A percentile compares a stretch with the other conserved stretches of the same genome.
Conservation (phyloP, 2,113 vertebrate genomes). For the Oreotrochilus melanogaster region DNA sequence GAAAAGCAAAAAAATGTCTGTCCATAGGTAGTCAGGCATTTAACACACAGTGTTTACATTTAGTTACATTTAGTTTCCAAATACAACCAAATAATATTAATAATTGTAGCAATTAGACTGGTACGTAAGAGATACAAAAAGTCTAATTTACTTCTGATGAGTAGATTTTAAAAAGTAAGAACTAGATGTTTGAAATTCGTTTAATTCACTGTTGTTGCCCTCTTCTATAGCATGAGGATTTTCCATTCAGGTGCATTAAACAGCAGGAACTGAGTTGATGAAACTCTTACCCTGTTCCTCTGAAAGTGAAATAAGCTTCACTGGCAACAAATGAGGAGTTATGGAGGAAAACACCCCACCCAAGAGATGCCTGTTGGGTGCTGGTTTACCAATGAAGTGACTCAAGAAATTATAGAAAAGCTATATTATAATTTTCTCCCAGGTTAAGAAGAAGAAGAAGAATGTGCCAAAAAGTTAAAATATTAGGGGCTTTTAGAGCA, state of each 20-base stretch:
- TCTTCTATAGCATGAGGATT: neutral
- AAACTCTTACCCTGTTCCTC: neutral
- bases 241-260: neutral
- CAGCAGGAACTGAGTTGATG: neutral
- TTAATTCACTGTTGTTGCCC: neutral
- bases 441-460: neutral
- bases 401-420: neutral
- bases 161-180: neutral
- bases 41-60: accelerated
- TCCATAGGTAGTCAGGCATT: neutral
- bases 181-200: neutral
- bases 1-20: neutral
- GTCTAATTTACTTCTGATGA: neutral
- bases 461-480: neutral
- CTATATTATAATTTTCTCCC: neutral
- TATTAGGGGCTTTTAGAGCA: neutral
- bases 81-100: neutral
- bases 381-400: neutral
- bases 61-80: neutral
- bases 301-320: neutral
- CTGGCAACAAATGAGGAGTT: neutral
- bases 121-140: neutral
- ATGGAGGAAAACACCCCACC: neutral
- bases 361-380: accelerated
- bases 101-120: neutral